Evolutionary conservation across 2,888 invertebrate genomes (phyloP).

Genomic region (Cephus pygmeus): DNA sequence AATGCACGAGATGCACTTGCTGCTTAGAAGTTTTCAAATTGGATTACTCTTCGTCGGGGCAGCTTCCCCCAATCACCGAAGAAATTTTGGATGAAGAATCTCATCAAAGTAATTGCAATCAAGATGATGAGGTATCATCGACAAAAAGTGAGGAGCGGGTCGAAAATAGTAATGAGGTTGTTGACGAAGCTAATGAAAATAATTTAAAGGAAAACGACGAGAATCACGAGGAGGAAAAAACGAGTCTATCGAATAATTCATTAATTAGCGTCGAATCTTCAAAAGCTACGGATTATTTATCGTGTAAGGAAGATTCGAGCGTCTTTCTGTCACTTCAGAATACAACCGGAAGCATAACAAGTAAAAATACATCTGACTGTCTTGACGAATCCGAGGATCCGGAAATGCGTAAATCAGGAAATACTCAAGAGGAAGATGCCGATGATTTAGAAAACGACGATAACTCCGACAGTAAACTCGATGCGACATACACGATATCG

Average conservation of each 20-base stretch:
- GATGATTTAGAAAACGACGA: slow-evolving; percentile 5
- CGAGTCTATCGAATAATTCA: background rate
- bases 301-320: slow-evolving; percentile 30
- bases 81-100: slow-evolving; percentile 11
- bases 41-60: background rate
- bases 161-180: background rate
- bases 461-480: background rate
- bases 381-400: slow-evolving; percentile 20
- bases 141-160: background rate
- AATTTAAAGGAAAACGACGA: background rate
- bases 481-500: slow-evolving; percentile 38
- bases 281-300: slow-evolving; percentile 26
- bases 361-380: background rate
- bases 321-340: slow-evolving; percentile 8
- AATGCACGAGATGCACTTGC: slow-evolving; percentile 14
- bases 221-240: background rate
- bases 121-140: background rate
- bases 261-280: background rate
- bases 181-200: background rate
- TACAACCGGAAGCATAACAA: slow-evolving; percentile 3
- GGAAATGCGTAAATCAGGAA: slow-evolving; percentile 5
- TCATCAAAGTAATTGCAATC: background rate
- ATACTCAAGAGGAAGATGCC: slow-evolving; percentile 9
- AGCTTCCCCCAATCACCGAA: slow-evolving; percentile 18
- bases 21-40: slow-evolving; percentile 10